phyloP scores from a whole-genome alignment of 2,888 invertebrate genomes.

The Tyria jacobaeae region DNA sequence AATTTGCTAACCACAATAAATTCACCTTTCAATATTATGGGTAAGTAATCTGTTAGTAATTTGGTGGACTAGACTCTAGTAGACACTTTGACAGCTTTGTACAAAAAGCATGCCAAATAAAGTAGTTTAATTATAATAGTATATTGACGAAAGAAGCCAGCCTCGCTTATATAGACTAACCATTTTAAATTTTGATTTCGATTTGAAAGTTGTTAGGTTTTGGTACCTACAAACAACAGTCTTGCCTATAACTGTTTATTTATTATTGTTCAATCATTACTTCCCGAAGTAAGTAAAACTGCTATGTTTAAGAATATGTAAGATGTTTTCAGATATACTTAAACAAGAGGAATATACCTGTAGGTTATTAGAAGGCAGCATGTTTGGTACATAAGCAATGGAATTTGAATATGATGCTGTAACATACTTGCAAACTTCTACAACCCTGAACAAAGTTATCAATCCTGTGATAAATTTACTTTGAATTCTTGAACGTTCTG shows the following conservation, averaged over 20 bases:
- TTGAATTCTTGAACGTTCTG: not conserved
- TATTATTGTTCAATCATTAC: not conserved
- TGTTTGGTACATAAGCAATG: not conserved
- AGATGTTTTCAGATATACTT: not conserved
- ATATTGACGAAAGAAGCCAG: slow-evolving; percentile 62
- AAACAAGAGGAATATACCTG: not conserved
- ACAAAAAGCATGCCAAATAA: slow-evolving; percentile 70
- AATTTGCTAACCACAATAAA: slow-evolving; percentile 32
- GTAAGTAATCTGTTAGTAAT: slow-evolving; percentile 56
- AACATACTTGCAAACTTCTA: not conserved
- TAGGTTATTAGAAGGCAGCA: not conserved
- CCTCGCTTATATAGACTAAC: slow-evolving; percentile 50
- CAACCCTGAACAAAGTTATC: not conserved
- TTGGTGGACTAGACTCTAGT: slow-evolving; percentile 49
- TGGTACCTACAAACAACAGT: not conserved
- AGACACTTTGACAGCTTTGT: slow-evolving; percentile 73
- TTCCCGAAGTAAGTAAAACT: not conserved
- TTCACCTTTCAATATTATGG: slow-evolving; percentile 64
- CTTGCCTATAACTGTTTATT: not conserved
- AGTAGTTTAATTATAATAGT: slow-evolving; percentile 42
- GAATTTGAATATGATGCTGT: not conserved
- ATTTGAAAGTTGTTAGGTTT: not conserved
- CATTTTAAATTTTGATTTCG: not conserved
- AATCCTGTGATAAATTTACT: not conserved
- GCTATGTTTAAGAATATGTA: not conserved